Percentiles rank a stretch among this genome's conserved stretches.
These are phyloP conservation scores for Eupithecia exiguata DNA, from an alignment of 2,888 invertebrate species.

Conservation along the genomic window DNA sequence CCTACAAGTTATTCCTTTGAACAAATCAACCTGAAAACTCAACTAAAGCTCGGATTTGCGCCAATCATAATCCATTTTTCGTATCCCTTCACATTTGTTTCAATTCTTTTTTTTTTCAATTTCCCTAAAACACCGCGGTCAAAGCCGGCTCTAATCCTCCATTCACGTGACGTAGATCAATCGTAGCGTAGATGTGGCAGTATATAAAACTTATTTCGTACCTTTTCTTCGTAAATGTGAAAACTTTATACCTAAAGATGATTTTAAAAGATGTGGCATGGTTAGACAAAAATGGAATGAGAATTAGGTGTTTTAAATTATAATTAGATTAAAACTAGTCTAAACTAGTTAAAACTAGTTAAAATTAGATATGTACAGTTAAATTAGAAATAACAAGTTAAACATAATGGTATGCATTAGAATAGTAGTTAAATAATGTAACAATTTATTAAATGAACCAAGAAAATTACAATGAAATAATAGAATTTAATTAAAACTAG, in stretches of 20 bases:
- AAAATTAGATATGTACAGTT: neutral
- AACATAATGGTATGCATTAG: neutral
- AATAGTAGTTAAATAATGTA: too few relatives aligned
- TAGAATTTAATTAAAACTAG: too few relatives aligned
- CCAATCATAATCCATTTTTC: conserved; percentile 38
- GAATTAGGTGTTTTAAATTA: too few relatives aligned
- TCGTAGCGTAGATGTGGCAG: conserved; percentile 23
- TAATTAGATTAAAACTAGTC: too few relatives aligned
- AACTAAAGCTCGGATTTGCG: conserved; percentile 21
- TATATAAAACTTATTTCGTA: too few relatives aligned
- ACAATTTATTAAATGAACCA: too few relatives aligned
- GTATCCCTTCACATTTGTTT: conserved; percentile 37
- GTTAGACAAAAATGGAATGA: too few relatives aligned
- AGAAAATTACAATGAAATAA: too few relatives aligned
- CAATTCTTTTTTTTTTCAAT: conserved; percentile 45
- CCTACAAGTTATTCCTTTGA: neutral
- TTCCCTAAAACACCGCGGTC: conserved; percentile 50
- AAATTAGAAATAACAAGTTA: neutral
- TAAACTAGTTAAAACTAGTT: too few relatives aligned
- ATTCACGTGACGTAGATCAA: conserved; percentile 35
- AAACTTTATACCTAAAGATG: neutral
- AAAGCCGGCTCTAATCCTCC: conserved; percentile 52
- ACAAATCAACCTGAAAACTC: conserved; percentile 17
- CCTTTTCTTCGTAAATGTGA: too few relatives aligned
- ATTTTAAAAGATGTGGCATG: too few relatives aligned